Conservation (phyloP, 2,113 vertebrate genomes). For the Eulacestoma nigropectus region DNA sequence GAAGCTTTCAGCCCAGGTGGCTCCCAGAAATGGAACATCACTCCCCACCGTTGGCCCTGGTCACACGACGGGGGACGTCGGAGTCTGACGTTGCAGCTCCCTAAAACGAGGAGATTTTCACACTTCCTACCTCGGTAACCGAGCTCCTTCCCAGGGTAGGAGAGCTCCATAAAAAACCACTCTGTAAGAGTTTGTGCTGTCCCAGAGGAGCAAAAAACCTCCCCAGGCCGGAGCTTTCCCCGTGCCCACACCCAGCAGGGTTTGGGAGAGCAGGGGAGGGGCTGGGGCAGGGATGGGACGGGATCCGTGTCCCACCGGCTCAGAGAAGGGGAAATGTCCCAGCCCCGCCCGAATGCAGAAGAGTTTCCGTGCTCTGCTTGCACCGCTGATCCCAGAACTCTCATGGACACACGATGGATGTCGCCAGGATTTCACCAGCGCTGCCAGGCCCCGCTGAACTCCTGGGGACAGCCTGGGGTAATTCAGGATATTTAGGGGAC, state of each 20-base stretch:
- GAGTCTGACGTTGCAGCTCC: background rate
- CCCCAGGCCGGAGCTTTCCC: background rate
- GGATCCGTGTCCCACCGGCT: background rate
- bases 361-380: background rate
- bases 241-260: background rate
- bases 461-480: background rate
- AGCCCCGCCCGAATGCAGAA: background rate
- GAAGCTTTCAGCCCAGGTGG: background rate
- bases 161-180: background rate
- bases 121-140: background rate
- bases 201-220: background rate
- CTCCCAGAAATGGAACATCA: background rate
- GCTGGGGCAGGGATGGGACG: background rate
- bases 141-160: background rate
- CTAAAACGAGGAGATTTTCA: background rate
- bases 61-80: background rate
- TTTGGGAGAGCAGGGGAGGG: background rate
- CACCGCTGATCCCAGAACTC: background rate
- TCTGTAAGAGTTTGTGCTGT: background rate
- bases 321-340: background rate
- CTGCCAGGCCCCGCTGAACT: background rate
- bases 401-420: background rate
- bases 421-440: background rate
- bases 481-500: background rate
- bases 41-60: accelerated